Conservation (phyloP, 1,140 invertebrate genomes). For the Bombus pascuorum region DNA sequence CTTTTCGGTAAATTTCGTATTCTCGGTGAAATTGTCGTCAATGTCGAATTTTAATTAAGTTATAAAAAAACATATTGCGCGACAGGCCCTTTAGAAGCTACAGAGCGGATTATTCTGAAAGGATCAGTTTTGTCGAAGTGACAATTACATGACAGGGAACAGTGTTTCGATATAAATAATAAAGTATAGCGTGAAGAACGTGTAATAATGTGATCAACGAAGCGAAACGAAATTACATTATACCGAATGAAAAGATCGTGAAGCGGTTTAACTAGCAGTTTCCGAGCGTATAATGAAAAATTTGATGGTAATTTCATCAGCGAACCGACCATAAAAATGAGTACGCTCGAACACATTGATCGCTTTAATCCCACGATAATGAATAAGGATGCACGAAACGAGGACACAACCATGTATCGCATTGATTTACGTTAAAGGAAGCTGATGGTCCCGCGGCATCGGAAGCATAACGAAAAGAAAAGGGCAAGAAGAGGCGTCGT, state of each 20-base stretch:
- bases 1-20: not conserved
- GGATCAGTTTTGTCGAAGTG: not conserved
- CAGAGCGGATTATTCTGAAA: not conserved
- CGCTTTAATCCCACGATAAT: not conserved
- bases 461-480: not conserved
- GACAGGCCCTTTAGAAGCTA: not conserved
- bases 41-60: too few relatives aligned
- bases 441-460: not conserved
- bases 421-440: slow-evolving; percentile 40
- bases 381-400: not conserved
- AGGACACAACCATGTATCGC: not conserved
- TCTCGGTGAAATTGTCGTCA: not conserved
- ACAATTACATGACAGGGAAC: not conserved
- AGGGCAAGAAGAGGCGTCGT: not conserved
- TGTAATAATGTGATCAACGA: not conserved
- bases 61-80: not conserved
- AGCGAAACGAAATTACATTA: not conserved
- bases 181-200: not conserved
- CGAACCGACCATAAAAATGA: not conserved
- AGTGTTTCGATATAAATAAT: not conserved
- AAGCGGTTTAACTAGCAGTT: not conserved
- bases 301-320: not conserved
- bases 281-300: not conserved
- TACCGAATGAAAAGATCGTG: not conserved
- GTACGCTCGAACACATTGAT: not conserved